A percentile compares a stretch with the other conserved stretches of the same genome.
Evolutionary conservation across 2,113 vertebrate genomes (phyloP).

Genomic region (Monopterus albus): DNA sequence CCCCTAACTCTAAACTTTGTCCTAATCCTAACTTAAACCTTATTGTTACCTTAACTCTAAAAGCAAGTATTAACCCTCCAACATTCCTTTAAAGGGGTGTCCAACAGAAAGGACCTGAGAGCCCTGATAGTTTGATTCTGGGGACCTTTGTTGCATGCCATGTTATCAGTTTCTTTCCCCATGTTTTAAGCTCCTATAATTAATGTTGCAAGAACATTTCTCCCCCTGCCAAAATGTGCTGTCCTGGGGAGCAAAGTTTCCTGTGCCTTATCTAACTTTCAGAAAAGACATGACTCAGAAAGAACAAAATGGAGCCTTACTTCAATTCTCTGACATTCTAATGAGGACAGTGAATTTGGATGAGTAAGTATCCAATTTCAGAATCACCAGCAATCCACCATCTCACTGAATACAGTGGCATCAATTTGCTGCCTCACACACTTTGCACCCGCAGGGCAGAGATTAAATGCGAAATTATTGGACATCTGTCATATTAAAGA

Average conservation of each 20-base stretch:
- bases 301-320: slow-evolving; percentile 1
- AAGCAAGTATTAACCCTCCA: too few relatives aligned
- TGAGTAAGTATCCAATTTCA: slow-evolving; percentile 77
- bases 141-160: too few relatives aligned
- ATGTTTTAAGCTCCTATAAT: background rate
- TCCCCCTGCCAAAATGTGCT: background rate
- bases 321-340: slow-evolving; percentile 61
- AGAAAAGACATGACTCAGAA: slow-evolving; percentile 22
- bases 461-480: slow-evolving; percentile 77
- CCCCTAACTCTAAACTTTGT: too few relatives aligned
- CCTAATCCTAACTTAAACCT: too few relatives aligned
- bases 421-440: slow-evolving; percentile 68
- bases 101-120: too few relatives aligned
- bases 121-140: too few relatives aligned
- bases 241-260: slow-evolving; percentile 21
- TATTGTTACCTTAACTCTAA: too few relatives aligned
- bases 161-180: too few relatives aligned
- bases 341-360: slow-evolving; percentile 71
- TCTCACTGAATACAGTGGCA: slow-evolving; percentile 60
- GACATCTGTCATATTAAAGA: slow-evolving; percentile 78
- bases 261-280: slow-evolving; percentile 35
- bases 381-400: slow-evolving; percentile 65
- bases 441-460: slow-evolving; percentile 62
- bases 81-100: too few relatives aligned
- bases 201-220: background rate